phyloP scores from a whole-genome alignment of 2,888 invertebrate genomes.

The Campoletis raptor region DNA sequence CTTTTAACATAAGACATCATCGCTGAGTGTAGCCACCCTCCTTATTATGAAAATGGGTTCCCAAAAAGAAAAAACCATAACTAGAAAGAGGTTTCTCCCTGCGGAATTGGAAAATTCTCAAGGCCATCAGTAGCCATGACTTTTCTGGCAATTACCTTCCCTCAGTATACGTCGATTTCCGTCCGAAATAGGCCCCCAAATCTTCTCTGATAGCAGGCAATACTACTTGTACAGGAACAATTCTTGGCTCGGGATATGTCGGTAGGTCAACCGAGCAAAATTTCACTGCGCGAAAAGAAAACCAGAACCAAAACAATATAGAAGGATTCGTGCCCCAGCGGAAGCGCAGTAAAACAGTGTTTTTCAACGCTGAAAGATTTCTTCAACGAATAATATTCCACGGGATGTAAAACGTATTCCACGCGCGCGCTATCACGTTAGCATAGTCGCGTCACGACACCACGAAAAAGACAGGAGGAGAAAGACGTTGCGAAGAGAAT shows the following conservation, averaged over 20 bases:
- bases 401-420: slow-evolving; percentile 79
- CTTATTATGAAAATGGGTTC: too few species aligned
- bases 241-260: not conserved
- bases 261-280: not conserved
- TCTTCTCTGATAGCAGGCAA: not conserved
- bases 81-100: too few species aligned
- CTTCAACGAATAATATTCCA: slow-evolving; percentile 61
- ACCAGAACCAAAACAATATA: not conserved
- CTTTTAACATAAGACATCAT: too few species aligned
- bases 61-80: too few species aligned
- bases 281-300: not conserved
- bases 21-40: too few species aligned
- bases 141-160: not conserved
- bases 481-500: slow-evolving; percentile 53
- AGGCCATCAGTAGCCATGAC: not conserved
- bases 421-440: slow-evolving; percentile 80
- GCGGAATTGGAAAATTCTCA: not conserved
- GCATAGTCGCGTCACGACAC: slow-evolving; percentile 82
- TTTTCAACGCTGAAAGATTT: slow-evolving; percentile 34
- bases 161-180: not conserved
- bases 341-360: not conserved
- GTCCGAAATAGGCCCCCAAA: not conserved
- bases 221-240: not conserved
- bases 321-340: not conserved
- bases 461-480: slow-evolving; percentile 74